Evolutionary conservation across 2,113 vertebrate species (phyloP), one percentile per base, ranked within the genome.

Genomic region (Engraulis encrasicolus): DNA sequence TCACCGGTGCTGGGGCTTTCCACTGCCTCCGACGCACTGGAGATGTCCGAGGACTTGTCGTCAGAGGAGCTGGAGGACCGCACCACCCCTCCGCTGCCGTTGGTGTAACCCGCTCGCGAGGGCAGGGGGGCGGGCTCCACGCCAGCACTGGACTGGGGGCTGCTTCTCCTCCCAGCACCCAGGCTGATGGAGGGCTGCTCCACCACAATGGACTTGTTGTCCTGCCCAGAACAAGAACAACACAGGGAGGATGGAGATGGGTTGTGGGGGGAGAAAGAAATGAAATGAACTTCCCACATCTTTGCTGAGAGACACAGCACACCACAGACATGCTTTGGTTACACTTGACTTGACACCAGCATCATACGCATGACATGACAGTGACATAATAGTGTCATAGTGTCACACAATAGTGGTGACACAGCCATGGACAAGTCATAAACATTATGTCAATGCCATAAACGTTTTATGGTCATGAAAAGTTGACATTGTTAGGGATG

Each of bases 11-110:
- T 93, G 89, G 91, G 92, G 81, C 91, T 95, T 92, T 99, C 97
- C 20, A 97, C 98, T 58, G 97, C 97, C 94, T 99, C 98, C 31
- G 97, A 98, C 79, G 97, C 96, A 86, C 95, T 96, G 91, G 97
- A 99, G 94, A 98, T 92, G 91, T 99, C 97, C 50, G 96, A 96
- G 83, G 95, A 96, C 90, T 96, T 97, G 88, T 99, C 97, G 91
- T 98, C 97, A 14, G 95, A 89, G 86, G 95, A 92, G 91, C 93
- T 96, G 91, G 92, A 87, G 31, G 90, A 92, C 93, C 93, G 93
- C 79, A 95, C 90, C 87, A 89, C 92, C 89, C 94, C 91, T 54
- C 83, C 93, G 54, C 89, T 96, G 79, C 95, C 95, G 54, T 74
- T 14, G 66, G 27, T 31, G 2, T 45, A 45, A 14, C 66, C n/a